Evolutionary conservation across 2,888 invertebrate species (phyloP), one percentile per base, ranked within the genome.

Genomic region (Tromatobia lineatoria): DNA sequence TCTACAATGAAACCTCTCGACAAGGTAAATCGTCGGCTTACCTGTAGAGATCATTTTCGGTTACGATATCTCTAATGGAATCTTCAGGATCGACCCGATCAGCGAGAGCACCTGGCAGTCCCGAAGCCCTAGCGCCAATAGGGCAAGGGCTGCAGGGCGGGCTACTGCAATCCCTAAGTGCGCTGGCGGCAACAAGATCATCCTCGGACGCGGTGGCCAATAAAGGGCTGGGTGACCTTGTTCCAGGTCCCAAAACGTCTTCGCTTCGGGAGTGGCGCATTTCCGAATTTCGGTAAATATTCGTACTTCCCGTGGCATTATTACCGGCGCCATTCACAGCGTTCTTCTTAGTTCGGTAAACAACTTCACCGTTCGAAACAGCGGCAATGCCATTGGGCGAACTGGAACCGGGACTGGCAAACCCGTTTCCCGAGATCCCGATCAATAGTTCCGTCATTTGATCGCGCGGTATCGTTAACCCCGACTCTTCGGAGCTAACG

Each of bases 1-100:
- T n/a, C n/a, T n/a, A n/a, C n/a, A n/a, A n/a, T n/a, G n/a, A n/a
- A n/a, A n/a, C n/a, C n/a, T n/a, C n/a, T n/a, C n/a, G n/a, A n/a
- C n/a, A n/a, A n/a, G n/a, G n/a, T n/a, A n/a, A 8, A 66, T 34
- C 38, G 13, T 18, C 2, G 45, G 45, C 25, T 57, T 69, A 95
- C 95, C 95, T 95, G 92, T 95, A 95, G 89, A 96, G 94, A 91
- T 96, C 95, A 90, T 96, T 95, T 90, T 95, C 95, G 10, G 95
- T 95, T 82, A 96, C 95, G 89, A 96, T 95, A 90, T 95, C 96
- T 75, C 95, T 93, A 85, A 96, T 95, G 86, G 95, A 95, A 88
- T 95, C 95, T 90, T 95, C 95, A n/a, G 96, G 95, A 91, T 95
- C 95, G 73, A 95, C 94, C 86, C 94, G 93, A 89, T 95, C 95